Conservation (phyloP, 2,797 vertebrate species). For the Eulemur albifrons region DNA sequence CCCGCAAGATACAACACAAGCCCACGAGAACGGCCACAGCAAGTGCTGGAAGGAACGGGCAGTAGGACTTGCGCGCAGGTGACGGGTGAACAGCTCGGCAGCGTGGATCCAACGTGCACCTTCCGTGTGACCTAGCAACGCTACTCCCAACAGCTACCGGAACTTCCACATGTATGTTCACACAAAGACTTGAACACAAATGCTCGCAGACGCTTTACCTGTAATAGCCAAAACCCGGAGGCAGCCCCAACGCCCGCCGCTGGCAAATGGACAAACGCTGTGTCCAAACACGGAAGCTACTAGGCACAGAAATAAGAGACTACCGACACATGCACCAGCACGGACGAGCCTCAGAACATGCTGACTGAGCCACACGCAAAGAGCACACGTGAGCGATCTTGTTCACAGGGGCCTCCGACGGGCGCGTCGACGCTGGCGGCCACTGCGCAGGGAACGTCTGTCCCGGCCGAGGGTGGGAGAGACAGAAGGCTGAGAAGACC, state of each 20-base stretch:
- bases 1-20: too few relatives aligned
- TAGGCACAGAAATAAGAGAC: too few relatives aligned
- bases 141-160: background rate
- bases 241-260: background rate
- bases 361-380: accelerated
- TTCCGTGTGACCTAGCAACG: too few relatives aligned
- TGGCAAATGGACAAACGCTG: accelerated
- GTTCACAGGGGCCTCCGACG: accelerated
- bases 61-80: accelerated
- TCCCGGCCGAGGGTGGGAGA: too few relatives aligned
- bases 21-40: background rate
- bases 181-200: background rate
- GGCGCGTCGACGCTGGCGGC: background rate
- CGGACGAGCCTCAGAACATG: background rate
- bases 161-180: background rate
- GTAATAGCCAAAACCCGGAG: background rate
- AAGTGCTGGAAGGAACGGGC: accelerated
- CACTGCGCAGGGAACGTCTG: accelerated
- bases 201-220: background rate
- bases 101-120: background rate
- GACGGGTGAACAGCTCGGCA: too few relatives aligned
- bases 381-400: accelerated
- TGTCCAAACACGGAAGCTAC: background rate
- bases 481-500: background rate
- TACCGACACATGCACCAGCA: accelerated